Evolutionary conservation across 2,888 invertebrate genomes (phyloP).

Genomic region (Lamellibrachia satsuma): DNA sequence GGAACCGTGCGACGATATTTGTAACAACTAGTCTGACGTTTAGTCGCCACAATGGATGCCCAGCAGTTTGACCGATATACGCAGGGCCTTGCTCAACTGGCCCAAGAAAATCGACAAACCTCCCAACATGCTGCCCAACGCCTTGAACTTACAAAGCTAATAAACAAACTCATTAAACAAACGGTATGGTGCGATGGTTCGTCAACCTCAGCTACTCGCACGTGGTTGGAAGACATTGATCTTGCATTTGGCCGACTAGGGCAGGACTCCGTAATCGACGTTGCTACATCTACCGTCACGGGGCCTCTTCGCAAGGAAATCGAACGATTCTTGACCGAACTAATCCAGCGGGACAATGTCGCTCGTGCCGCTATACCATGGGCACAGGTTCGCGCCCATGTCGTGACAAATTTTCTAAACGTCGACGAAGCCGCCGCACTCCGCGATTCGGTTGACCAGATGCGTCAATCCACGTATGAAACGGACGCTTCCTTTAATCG

Average conservation of each 20-base stretch:
- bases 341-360: neutral
- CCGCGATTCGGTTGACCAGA: neutral
- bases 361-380: neutral
- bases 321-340: neutral
- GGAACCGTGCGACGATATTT: no score
- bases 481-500: neutral
- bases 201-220: neutral
- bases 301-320: neutral
- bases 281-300: neutral
- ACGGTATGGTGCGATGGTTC: neutral
- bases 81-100: neutral
- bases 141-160: neutral
- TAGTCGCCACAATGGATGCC: no score
- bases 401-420: neutral
- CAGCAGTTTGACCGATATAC: neutral
- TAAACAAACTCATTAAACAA: neutral
- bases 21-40: no score
- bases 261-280: neutral
- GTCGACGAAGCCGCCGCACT: conserved; percentile 1
- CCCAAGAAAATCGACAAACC: neutral
- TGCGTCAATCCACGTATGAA: neutral
- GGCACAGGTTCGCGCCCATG: conserved; percentile 14
- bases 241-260: neutral
- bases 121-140: neutral
- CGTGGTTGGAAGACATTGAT: neutral